Evolutionary conservation across 1,140 invertebrate genomes (phyloP), one percentile per base, ranked within the genome.

Genomic region (Calycopis cecrops): DNA sequence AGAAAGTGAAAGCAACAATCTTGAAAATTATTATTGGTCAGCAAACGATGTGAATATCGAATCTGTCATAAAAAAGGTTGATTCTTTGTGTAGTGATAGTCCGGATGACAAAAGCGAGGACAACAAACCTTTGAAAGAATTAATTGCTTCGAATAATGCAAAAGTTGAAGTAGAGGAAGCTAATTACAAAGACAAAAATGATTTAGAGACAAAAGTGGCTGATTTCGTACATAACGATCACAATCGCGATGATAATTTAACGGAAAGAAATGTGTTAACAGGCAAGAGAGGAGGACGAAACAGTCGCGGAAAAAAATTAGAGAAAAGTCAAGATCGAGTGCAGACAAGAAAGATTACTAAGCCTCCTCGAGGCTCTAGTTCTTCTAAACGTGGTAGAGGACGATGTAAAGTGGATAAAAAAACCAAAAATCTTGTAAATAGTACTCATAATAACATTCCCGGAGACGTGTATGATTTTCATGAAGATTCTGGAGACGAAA

Each of bases 401-500:
- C 68, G 88, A 57, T 83, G 68, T 63, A 91, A 77, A 85, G 87
- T 73, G 37, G 91, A 88, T 70, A 88, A 76, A 82, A 93, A 88
- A 88, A 84, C 80, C 60, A 90, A 79, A 84, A 91, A 77, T 75
- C 69, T 84, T 2, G 82, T 88, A 11, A 84, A 75, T 53, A 88
- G 75, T 50, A 79, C 67, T 49, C 60, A 76, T 16, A 81, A 79
- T 60, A 79, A 83, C 58, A 73, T 91, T 8, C 90, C 91, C 0
- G 90, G 91, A 0, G 94, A 96, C 71, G 91, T 96, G 3, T 96
- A 96, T 63, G 94, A 96, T 73, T 96, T 95, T 72, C 92, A 94
- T 65, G 94, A 96, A 68, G 94, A 95, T 73, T 93, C 93, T 21
- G 93, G 93, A 48, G 94, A 95, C 67, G 91, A 93, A 59, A 88